phyloP scores from a whole-genome alignment of 2,888 invertebrate species.

The Micropterix aruncella region DNA sequence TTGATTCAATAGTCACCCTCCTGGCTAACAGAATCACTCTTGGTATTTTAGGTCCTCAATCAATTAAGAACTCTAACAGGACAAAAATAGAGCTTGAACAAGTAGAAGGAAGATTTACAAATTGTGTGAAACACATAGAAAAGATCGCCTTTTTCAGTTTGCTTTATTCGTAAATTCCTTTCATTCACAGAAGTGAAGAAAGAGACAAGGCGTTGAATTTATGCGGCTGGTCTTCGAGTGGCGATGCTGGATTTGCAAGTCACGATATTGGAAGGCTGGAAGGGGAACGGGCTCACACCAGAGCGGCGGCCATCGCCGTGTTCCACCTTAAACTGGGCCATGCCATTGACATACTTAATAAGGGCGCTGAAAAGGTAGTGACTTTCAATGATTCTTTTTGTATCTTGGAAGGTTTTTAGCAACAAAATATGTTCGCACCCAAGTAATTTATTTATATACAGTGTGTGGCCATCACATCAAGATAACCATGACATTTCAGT shows the following conservation, averaged over 20 bases:
- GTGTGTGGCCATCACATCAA: slow-evolving; percentile 20
- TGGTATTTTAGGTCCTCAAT: too few relatives aligned
- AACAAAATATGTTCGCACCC: neutral
- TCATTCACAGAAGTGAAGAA: slow-evolving; percentile 45
- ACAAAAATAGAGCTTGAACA: too few relatives aligned
- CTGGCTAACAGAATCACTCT: too few relatives aligned
- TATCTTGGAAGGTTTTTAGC: slow-evolving; percentile 32
- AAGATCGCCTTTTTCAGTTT: too few relatives aligned
- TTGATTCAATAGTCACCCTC: too few relatives aligned
- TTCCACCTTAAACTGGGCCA: slow-evolving; percentile 75
- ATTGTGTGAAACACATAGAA: too few relatives aligned
- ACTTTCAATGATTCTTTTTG: slow-evolving; percentile 26
- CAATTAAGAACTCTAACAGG: too few relatives aligned
- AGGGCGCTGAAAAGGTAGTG: slow-evolving; percentile 43
- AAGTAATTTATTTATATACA: slow-evolving; percentile 5
- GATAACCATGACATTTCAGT: too few relatives aligned
- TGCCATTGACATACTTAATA: slow-evolving; percentile 76
- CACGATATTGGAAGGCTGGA: slow-evolving; percentile 51
- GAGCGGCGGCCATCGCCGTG: slow-evolving; percentile 84
- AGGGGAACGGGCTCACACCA: slow-evolving; percentile 55
- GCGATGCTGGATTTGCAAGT: slow-evolving; percentile 39
- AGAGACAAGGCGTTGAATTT: slow-evolving; percentile 69
- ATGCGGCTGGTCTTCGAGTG: slow-evolving; percentile 83
- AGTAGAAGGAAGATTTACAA: too few relatives aligned
- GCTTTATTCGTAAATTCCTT: too few relatives aligned